Evolutionary conservation across 2,113 vertebrate genomes (phyloP).

Genomic region (Dicerorhinus sumatrensis): DNA sequence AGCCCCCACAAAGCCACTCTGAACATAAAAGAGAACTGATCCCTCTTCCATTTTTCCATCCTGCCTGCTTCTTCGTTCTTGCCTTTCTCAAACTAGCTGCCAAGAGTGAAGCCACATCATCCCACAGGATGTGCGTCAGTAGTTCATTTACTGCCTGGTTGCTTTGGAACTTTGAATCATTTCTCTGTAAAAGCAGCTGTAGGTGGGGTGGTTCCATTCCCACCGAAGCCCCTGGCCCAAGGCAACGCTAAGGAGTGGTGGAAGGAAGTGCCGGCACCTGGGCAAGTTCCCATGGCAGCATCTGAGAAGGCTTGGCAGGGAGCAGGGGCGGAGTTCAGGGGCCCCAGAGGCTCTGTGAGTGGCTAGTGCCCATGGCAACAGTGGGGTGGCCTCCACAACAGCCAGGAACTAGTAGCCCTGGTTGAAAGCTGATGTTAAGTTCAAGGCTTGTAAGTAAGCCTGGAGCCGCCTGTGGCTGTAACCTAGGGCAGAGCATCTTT

Average conservation of each 20-base stretch:
- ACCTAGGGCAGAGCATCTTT: not conserved
- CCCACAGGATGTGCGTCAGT: not conserved
- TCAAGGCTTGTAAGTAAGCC: not conserved
- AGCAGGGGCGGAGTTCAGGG: not conserved
- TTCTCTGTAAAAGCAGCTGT: not conserved
- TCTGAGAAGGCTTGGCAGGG: not conserved
- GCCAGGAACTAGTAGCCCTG: not conserved
- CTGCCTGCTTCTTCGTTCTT: not conserved
- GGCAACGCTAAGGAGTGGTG: not conserved
- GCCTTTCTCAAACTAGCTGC: not conserved
- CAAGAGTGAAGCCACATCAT: not conserved
- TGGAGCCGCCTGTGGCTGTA: not conserved
- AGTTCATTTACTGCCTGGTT: not conserved
- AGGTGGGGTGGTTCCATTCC: no score
- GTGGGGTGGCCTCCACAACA: not conserved
- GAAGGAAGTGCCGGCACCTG: not conserved
- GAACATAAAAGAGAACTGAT: not conserved
- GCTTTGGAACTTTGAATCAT: not conserved
- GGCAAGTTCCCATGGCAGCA: not conserved
- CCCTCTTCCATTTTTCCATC: not conserved
- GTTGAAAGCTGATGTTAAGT: not conserved
- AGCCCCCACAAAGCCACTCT: no score
- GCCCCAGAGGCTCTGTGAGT: not conserved
- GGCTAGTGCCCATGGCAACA: conserved; percentile 60
- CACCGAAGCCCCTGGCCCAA: not conserved